A percentile compares a stretch with the other conserved stretches of the same genome.
phyloP scores from a whole-genome alignment of 2,797 vertebrate species.

The Pampus argenteus region DNA sequence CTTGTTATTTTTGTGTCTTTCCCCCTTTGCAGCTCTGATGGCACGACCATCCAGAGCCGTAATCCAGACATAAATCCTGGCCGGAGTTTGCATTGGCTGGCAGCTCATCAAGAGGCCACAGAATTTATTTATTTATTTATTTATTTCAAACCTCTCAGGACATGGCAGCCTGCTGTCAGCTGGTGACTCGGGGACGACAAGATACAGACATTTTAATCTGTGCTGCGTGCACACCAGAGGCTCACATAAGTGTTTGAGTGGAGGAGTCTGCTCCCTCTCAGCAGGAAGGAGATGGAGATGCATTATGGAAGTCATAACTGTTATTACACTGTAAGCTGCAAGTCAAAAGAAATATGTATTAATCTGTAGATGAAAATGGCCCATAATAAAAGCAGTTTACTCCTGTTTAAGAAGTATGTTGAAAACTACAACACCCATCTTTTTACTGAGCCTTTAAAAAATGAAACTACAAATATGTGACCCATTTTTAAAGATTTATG shows the following conservation, averaged over 20 bases:
- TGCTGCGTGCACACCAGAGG: neutral
- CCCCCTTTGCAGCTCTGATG: conserved; percentile 59
- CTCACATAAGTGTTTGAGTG: conserved; percentile 3
- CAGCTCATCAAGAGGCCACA: conserved; percentile 53
- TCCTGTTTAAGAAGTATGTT: too few relatives aligned
- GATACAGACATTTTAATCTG: conserved; percentile 59
- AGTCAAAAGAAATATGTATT: too few relatives aligned
- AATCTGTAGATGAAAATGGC: too few relatives aligned
- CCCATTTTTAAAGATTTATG: neutral
- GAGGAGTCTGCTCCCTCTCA: neutral
- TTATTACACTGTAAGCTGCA: neutral
- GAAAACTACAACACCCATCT: too few relatives aligned
- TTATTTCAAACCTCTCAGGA: conserved; percentile 60
- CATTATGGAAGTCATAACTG: neutral
- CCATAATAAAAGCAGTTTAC: too few relatives aligned
- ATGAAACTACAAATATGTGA: too few relatives aligned
- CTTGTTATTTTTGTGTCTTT: conserved; percentile 47
- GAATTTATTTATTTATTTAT: conserved; percentile 64
- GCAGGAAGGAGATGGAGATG: neutral
- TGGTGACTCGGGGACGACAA: conserved; percentile 45
- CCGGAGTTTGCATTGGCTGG: conserved; percentile 60
- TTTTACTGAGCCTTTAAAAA: too few relatives aligned
- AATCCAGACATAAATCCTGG: conserved; percentile 79
- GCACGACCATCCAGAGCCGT: conserved; percentile 62
- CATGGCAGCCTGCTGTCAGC: conserved; percentile 59